Percentiles rank a stretch among this genome's conserved stretches.
Conservation (phyloP, 2,888 invertebrate species). For the Empis livida region DNA sequence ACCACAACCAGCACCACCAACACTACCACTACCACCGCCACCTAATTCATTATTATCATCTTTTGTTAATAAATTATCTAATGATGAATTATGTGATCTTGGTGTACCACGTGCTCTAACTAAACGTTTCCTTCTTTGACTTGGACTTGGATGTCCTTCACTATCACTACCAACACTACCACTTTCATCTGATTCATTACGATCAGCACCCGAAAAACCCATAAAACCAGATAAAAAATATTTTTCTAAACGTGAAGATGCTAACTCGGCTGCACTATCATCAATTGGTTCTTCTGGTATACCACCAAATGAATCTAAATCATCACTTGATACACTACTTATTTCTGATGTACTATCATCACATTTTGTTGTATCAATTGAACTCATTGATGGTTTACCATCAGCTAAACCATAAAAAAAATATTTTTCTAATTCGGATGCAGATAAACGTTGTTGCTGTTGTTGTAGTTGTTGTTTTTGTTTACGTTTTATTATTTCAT, state of each 20-base stretch:
- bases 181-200: conserved; percentile 54
- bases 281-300: conserved; percentile 44
- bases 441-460: conserved; percentile 50
- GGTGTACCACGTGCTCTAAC: conserved; percentile 74
- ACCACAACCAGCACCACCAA: neutral
- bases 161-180: conserved; percentile 85
- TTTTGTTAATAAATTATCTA: conserved; percentile 62
- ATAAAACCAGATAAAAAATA: conserved; percentile 80
- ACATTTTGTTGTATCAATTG: conserved; percentile 40
- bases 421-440: conserved; percentile 80
- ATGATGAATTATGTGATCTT: conserved; percentile 66
- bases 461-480: conserved; percentile 33
- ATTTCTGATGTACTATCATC: conserved; percentile 53
- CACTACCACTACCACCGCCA: neutral
- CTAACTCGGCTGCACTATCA: conserved; percentile 51
- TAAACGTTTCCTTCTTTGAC: conserved; percentile 66
- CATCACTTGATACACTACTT: conserved; percentile 75
- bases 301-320: conserved; percentile 53
- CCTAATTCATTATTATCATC: conserved; percentile 27
- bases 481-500: conserved; percentile 24
- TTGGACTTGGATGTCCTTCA: conserved; percentile 77
- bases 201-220: conserved; percentile 50
- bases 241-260: conserved; percentile 75
- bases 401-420: conserved; percentile 79
- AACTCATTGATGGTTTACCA: conserved; percentile 40